Evolutionary conservation across 2,888 invertebrate genomes (phyloP).

Genomic region (Nymphalis c-album): DNA sequence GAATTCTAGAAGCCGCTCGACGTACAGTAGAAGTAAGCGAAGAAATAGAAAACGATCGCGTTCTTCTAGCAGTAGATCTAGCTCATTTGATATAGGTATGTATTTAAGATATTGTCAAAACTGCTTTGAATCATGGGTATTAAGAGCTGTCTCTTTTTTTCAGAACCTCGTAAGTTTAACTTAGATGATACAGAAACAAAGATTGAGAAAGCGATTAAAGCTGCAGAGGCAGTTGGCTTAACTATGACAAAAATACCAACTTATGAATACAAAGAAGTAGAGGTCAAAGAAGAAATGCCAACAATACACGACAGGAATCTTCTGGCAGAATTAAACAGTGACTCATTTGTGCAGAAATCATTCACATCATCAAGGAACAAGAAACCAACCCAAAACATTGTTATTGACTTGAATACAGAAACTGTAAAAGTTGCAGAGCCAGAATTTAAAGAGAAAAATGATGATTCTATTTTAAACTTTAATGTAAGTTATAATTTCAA

Average conservation of each 20-base stretch:
- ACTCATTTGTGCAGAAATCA: conserved; percentile 83
- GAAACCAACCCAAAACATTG: conserved; percentile 85
- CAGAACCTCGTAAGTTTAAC: conserved; percentile 57
- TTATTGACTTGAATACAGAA: conserved; percentile 87
- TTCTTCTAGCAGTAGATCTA: conserved; percentile 65
- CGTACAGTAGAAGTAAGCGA: conserved; percentile 57
- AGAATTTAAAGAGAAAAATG: conserved; percentile 70
- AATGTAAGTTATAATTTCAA: conserved; percentile 75
- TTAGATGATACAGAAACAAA: conserved; percentile 73
- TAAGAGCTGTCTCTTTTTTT: conserved; percentile 33
- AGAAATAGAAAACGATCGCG: conserved; percentile 60
- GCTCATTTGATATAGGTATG: conserved; percentile 69
- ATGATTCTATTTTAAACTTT: conserved; percentile 84
- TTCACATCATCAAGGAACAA: conserved; percentile 82
- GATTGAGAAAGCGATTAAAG: conserved; percentile 75
- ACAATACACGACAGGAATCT: conserved; percentile 80
- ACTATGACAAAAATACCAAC: conserved; percentile 78
- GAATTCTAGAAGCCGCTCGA: conserved; percentile 61
- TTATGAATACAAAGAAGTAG: conserved; percentile 73
- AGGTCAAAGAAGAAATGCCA: conserved; percentile 76
- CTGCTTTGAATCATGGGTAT: not conserved
- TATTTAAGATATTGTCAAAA: not conserved
- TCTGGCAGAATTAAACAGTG: conserved; percentile 86
- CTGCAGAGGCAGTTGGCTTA: conserved; percentile 75
- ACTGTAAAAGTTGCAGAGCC: conserved; percentile 85